Base-by-base conservation (phyloP, 53 echinoderm and acorn worm species). In the Apostichopus leukothele region DNA sequence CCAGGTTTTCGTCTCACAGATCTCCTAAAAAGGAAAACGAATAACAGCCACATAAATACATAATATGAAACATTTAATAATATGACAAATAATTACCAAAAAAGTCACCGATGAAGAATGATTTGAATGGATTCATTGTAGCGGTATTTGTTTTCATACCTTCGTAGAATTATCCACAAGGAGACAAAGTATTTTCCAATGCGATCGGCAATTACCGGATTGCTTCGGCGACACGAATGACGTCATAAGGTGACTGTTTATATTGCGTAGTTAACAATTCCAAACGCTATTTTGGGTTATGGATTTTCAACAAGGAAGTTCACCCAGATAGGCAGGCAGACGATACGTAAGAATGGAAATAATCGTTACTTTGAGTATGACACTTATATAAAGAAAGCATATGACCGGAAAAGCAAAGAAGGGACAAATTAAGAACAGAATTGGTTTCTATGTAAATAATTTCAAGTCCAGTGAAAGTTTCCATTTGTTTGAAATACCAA, bases 1-100 rank as follows among this genome's bases (percentile, higher is more conserved):
- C 88, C 89, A 89, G 89, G 85, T 88, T 92, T 94, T 89, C 94
- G 90, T 92, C 87, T 87, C 92, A 89, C 83, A 89, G 91, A 92
- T 92, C 94, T 94, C 94, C 94, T 94, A 88, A 20, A 91, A 94
- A 91, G 79, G 14, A 88, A 39, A 74, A 86, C 89, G 76, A 89
- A 91, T 79, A 79, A 67, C 77, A 94, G 67, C 61, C 51, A 88
- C 53, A 89, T 84, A 51, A 90, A 86, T 10, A 88, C 9, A 21
- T 53, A 75, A 22, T 20, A 75, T 27, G 22, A 53, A 52, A 2
- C 75, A 8, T 9, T 52, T 50, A 8, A 22, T 75, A 75, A 10
- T 60, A 53, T n/a, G 71, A 5, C 16, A 10, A 7, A 75, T 16
- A 51, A 50, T 53, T 19, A 75, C 5, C 75, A 75, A 74, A 74